Conservation (phyloP, 2,888 invertebrate species). For the Nephrotoma flavescens region DNA sequence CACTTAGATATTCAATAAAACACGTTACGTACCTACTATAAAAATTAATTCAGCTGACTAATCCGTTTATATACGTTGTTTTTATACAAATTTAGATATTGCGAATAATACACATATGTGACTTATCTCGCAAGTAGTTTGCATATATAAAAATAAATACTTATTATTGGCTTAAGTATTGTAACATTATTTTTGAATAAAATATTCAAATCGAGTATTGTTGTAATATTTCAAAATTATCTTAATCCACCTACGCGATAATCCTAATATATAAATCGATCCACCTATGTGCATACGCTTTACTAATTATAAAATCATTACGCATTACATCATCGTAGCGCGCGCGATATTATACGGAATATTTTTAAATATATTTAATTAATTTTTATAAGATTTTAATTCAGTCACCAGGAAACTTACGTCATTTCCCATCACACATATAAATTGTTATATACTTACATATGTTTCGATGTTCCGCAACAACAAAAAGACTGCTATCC, state of each 20-base stretch:
- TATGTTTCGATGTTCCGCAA: not conserved
- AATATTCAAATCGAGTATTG: not conserved
- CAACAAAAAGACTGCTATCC: not conserved
- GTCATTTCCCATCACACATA: not conserved
- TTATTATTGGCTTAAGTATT: not conserved
- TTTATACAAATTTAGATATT: not conserved
- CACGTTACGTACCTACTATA: not conserved
- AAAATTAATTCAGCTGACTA: not conserved
- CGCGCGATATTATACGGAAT: not conserved
- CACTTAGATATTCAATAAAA: not conserved
- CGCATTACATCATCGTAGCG: not conserved
- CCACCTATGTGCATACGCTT: not conserved
- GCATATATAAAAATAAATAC: not conserved
- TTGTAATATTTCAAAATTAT: not conserved
- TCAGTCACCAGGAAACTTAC: not conserved
- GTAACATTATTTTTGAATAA: not conserved
- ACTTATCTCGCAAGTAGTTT: not conserved
- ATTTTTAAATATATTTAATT: not conserved
- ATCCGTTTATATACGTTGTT: not conserved
- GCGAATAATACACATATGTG: not conserved
- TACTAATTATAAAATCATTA: not conserved
- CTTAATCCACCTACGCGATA: not conserved
- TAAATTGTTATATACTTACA: not conserved
- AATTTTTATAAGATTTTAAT: not conserved
- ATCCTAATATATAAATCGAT: not conserved